These are phyloP conservation scores for Acrocephalus arundinaceus DNA, from an alignment of 2,113 vertebrate genomes.

Conservation along the genomic window DNA sequence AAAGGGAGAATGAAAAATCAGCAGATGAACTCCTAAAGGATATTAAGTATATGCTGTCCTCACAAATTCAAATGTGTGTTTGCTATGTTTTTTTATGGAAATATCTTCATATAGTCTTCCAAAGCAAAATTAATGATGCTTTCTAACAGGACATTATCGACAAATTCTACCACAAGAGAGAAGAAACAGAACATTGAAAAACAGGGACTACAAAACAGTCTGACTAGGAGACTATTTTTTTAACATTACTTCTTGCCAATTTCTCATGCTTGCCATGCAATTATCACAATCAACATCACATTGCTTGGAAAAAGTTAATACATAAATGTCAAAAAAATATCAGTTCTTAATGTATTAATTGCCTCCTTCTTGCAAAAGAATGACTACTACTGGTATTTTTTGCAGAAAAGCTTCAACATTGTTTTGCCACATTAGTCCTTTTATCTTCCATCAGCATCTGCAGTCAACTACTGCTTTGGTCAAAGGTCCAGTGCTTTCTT, in stretches of 20 bases:
- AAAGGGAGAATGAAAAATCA: not conserved
- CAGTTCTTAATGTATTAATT: constrained; percentile 5
- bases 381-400: not conserved
- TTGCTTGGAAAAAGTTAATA: constrained; percentile 9
- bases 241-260: not conserved
- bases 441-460: not conserved
- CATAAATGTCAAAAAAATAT: not conserved
- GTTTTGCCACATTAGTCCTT: not conserved
- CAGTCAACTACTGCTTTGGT: not conserved
- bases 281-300: not conserved
- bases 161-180: not conserved
- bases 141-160: not conserved
- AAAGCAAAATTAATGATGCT: not conserved
- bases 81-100: not conserved
- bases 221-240: constrained; percentile 20
- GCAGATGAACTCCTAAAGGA: not conserved
- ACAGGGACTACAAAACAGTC: not conserved
- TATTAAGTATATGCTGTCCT: not conserved
- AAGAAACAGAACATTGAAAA: not conserved
- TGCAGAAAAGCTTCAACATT: constrained; percentile 19
- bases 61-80: not conserved
- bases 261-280: constrained; percentile 24
- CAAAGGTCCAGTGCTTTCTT: not conserved
- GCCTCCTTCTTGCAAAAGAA: not conserved
- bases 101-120: not conserved